Conservation (phyloP, 2,797 vertebrate genomes). For the Enoplosus armatus region DNA sequence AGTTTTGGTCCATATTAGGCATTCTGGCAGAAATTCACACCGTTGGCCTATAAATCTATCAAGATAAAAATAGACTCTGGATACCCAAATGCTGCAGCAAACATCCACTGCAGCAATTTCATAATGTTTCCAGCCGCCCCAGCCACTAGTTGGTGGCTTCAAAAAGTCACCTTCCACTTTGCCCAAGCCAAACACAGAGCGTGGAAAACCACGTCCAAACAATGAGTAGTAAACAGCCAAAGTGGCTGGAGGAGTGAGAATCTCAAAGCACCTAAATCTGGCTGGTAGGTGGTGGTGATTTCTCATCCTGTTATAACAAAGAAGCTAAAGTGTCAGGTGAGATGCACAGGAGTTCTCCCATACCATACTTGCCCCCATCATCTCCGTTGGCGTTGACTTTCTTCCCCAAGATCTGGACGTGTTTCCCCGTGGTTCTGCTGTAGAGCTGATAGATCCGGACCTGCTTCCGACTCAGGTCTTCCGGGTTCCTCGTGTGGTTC, state of each 20-base stretch:
- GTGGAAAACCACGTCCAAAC: constrained; percentile 31
- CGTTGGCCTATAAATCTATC: neutral
- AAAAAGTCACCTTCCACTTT: constrained; percentile 27
- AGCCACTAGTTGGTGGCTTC: constrained; percentile 45
- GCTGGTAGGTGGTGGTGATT: neutral
- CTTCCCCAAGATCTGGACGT: constrained; percentile 87
- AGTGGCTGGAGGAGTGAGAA: neutral
- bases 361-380: constrained; percentile 91
- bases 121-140: constrained; percentile 24
- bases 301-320: constrained; percentile 17
- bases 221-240: constrained; percentile 17
- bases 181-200: constrained; percentile 30
- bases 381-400: constrained; percentile 88
- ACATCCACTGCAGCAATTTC: constrained; percentile 28
- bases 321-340: constrained; percentile 64
- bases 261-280: constrained; percentile 7
- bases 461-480: constrained; percentile 88
- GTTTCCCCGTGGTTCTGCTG: constrained; percentile 87
- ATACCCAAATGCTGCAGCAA: constrained; percentile 33
- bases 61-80: constrained; percentile 38
- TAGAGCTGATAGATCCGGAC: constrained; percentile 90
- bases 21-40: neutral
- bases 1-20: neutral
- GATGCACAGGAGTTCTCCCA: constrained; percentile 82
- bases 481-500: constrained; percentile 87